A percentile compares a stretch with the other conserved stretches of the same genome.
Conservation (phyloP, 2,113 vertebrate genomes). For the Heterotilapia buettikoferi region DNA sequence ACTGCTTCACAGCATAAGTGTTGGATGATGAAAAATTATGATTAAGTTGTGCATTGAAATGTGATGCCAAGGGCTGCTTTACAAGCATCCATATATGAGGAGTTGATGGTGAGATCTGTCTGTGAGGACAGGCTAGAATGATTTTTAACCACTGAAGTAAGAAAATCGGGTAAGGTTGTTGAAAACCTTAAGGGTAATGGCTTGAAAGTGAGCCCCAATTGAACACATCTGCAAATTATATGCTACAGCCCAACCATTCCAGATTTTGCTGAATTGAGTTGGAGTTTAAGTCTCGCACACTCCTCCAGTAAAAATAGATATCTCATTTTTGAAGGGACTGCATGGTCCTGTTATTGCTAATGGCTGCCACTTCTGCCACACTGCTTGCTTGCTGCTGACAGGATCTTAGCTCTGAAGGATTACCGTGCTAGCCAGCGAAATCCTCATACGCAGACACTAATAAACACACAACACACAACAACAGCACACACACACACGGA, state of each 20-base stretch:
- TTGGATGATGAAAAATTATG: background rate
- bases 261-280: background rate
- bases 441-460: background rate
- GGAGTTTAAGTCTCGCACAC: background rate
- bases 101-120: background rate
- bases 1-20: background rate
- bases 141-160: background rate
- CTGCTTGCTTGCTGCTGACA: slow-evolving; percentile 16
- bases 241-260: background rate
- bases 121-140: background rate
- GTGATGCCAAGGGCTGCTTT: background rate
- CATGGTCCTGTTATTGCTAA: slow-evolving; percentile 2
- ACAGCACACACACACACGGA: background rate
- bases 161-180: background rate
- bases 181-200: background rate
- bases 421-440: background rate
- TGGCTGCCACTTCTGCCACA: slow-evolving; percentile 29
- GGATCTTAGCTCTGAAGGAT: slow-evolving; percentile 13
- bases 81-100: background rate
- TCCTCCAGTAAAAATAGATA: background rate
- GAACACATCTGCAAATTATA: background rate
- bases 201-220: background rate
- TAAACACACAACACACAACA: background rate
- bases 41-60: background rate
- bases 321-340: background rate